Percentiles rank a stretch among this genome's conserved stretches.
Evolutionary conservation across 2,888 invertebrate genomes (phyloP).

Genomic region (Stegophylla sp.): DNA sequence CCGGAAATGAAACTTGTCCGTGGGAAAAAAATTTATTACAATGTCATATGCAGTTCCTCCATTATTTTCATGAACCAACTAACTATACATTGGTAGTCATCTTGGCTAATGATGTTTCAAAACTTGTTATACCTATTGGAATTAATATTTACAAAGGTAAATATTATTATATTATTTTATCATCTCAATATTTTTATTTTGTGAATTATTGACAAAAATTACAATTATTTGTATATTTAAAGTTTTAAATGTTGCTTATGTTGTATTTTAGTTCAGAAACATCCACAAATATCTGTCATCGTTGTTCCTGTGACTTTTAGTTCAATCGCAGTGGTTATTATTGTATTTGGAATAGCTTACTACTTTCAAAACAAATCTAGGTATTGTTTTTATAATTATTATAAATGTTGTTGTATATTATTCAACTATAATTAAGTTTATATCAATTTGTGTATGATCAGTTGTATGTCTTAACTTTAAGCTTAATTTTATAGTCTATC

Average conservation of each 20-base stretch:
- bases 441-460: too few species aligned
- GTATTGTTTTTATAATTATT: conserved; percentile 66
- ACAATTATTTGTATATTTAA: not conserved
- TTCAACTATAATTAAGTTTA: too few species aligned
- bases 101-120: conserved; percentile 78
- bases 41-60: conserved; percentile 72
- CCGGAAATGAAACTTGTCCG: conserved; percentile 78
- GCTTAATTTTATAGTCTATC: too few species aligned
- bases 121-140: conserved; percentile 73
- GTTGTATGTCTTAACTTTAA: too few species aligned
- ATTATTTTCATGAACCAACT: conserved; percentile 75
- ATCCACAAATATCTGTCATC: conserved; percentile 85
- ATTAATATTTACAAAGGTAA: conserved; percentile 86
- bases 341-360: conserved; percentile 87
- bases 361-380: conserved; percentile 82
- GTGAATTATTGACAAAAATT: not conserved
- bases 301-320: conserved; percentile 86
- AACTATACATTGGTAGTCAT: conserved; percentile 80
- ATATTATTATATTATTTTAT: conserved; percentile 60
- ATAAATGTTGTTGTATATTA: too few species aligned
- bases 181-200: not conserved
- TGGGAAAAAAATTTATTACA: conserved; percentile 52
- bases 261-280: conserved; percentile 69
- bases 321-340: conserved; percentile 79
- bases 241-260: not conserved